Conservation (phyloP, 2,113 vertebrate genomes). For the Oreotrochilus melanogaster region DNA sequence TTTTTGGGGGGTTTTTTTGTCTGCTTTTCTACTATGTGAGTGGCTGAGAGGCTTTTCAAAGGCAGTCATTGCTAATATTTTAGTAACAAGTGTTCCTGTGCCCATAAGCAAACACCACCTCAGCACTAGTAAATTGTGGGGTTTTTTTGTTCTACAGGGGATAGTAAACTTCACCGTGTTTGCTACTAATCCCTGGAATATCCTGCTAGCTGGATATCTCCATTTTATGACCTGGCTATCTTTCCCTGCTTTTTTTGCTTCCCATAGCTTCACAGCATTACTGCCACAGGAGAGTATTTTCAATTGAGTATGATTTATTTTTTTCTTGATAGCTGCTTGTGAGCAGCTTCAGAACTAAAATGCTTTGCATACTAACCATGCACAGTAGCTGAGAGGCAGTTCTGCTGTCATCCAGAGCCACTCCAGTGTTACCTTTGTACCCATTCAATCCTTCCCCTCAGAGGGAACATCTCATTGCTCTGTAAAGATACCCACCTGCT, state of each 20-base stretch:
- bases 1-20: neutral
- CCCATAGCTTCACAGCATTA: neutral
- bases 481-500: conserved; percentile 43
- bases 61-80: neutral
- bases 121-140: neutral
- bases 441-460: neutral
- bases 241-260: neutral
- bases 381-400: neutral
- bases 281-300: neutral
- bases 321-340: neutral
- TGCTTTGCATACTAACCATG: accelerated
- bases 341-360: neutral
- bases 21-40: neutral
- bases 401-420: neutral
- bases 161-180: neutral
- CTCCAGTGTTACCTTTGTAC: neutral
- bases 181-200: neutral
- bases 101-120: neutral
- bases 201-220: neutral
- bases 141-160: neutral
- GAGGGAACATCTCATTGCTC: neutral
- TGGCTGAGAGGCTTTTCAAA: neutral
- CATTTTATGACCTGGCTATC: neutral
- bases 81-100: neutral
- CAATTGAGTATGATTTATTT: neutral